These are phyloP conservation scores for Sicus ferrugineus DNA, from an alignment of 2,888 invertebrate genomes.

Conservation along the genomic window DNA sequence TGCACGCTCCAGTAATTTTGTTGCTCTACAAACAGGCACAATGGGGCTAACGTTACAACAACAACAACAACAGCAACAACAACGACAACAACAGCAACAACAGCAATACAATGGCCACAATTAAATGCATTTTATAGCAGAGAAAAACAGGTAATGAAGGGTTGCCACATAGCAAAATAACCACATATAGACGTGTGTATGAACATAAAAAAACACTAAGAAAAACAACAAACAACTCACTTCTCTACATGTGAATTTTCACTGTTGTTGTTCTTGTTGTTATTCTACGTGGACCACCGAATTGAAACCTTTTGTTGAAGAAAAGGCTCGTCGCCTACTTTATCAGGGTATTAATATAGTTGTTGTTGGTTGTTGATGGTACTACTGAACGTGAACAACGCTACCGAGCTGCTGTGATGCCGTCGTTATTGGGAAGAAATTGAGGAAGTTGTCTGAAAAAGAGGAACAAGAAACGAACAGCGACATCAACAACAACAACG, in stretches of 20 bases:
- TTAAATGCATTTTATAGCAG: conserved; percentile 19
- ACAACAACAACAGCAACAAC: conserved; percentile 32
- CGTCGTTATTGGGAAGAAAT: not conserved
- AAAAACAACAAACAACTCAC: not conserved
- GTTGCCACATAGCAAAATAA: conserved; percentile 26
- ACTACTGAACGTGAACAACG: not conserved
- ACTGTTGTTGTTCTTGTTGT: conserved; percentile 3
- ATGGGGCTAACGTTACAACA: conserved; percentile 37
- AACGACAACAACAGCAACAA: conserved; percentile 34
- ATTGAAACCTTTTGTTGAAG: not conserved
- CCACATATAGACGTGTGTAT: too few species aligned
- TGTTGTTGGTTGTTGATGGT: conserved; percentile 1
- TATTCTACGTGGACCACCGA: not conserved
- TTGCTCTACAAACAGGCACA: conserved; percentile 45
- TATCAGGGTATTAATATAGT: not conserved
- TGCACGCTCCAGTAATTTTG: conserved; percentile 48
- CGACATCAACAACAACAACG: not conserved
- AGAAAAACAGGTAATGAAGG: conserved; percentile 14
- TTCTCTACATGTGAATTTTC: not conserved
- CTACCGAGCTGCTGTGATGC: not conserved
- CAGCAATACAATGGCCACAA: not conserved
- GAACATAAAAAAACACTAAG: conserved; percentile 8
- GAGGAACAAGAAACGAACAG: not conserved
- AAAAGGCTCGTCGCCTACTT: not conserved
- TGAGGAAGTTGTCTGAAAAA: not conserved